phyloP scores from a whole-genome alignment of 2,113 vertebrate genomes.

The Stegostoma tigrinum region DNA sequence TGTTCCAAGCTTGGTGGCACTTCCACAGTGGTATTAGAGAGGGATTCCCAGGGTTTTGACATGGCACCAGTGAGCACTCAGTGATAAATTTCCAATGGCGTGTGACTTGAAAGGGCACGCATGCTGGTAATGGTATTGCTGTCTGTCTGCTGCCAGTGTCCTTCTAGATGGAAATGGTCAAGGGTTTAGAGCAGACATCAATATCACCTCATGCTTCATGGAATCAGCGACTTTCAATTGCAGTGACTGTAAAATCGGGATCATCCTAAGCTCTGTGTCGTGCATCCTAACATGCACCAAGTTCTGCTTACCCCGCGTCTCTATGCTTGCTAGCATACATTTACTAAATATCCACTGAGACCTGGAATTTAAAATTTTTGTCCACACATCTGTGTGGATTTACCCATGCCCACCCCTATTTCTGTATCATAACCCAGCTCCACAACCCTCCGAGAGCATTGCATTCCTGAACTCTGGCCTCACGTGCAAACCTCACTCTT shows the following conservation, averaged over 20 bases:
- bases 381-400: neutral
- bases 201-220: neutral
- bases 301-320: neutral
- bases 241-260: neutral
- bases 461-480: too few relatives aligned
- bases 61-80: too few relatives aligned
- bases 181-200: too few relatives aligned
- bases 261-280: neutral
- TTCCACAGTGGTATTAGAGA: too few relatives aligned
- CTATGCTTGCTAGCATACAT: neutral
- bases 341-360: neutral
- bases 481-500: neutral
- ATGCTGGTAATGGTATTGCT: too few relatives aligned
- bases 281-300: neutral
- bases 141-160: too few relatives aligned
- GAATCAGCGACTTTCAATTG: neutral
- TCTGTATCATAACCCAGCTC: neutral
- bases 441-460: neutral
- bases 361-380: neutral
- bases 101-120: too few relatives aligned
- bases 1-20: too few relatives aligned
- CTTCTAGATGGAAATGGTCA: too few relatives aligned
- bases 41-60: too few relatives aligned
- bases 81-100: too few relatives aligned
- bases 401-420: neutral